Evolutionary conservation across 2,113 vertebrate genomes (phyloP).

Genomic region (Nothocercus nigrocapillus): DNA sequence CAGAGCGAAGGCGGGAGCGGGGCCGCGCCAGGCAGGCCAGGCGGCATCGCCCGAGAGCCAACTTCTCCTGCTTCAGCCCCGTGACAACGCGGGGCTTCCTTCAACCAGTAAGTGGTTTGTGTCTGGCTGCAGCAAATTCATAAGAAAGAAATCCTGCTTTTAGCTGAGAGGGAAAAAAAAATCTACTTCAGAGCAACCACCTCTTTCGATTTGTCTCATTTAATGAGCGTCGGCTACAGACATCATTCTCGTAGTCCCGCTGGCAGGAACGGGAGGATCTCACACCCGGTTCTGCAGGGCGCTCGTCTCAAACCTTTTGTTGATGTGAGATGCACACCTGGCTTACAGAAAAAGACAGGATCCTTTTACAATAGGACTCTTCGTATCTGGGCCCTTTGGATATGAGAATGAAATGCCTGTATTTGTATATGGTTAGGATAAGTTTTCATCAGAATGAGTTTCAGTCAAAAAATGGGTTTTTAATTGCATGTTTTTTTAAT

Average conservation of each 20-base stretch:
- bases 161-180: conserved; percentile 24
- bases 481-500: background rate
- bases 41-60: background rate
- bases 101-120: conserved; percentile 28
- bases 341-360: accelerated
- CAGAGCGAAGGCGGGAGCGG: background rate
- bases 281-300: background rate
- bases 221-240: conserved; percentile 17
- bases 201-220: background rate
- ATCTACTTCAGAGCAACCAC: background rate
- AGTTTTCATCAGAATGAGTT: background rate
- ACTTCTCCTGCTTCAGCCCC: conserved; percentile 13
- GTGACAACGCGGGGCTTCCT: conserved; percentile 4
- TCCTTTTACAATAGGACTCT: background rate
- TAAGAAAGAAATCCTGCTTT: conserved; percentile 10
- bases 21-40: background rate
- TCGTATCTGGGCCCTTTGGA: background rate
- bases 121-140: background rate
- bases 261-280: background rate
- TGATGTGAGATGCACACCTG: background rate
- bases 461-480: background rate
- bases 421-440: background rate
- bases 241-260: background rate
- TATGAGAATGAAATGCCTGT: background rate
- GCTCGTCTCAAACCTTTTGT: background rate